phyloP scores from a whole-genome alignment of 2,888 invertebrate species.

The Vesta saturnalis region DNA sequence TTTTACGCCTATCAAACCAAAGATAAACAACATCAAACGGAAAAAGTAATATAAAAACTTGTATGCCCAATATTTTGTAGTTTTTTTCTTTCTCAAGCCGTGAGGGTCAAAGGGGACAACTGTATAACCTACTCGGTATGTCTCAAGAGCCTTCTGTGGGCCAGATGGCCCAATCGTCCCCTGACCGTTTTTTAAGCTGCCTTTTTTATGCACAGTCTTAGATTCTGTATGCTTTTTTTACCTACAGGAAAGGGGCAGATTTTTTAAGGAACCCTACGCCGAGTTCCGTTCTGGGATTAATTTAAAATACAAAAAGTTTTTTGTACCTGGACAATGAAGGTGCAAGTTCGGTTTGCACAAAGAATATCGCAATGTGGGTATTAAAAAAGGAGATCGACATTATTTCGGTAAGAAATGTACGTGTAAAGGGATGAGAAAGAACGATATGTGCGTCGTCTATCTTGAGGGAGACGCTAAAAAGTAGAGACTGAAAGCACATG shows the following conservation, averaged over 20 bases:
- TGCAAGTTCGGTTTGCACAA: constrained; percentile 60
- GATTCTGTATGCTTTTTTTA: constrained; percentile 49
- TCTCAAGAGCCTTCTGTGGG: constrained; percentile 58
- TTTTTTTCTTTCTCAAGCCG: constrained; percentile 55
- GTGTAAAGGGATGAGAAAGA: constrained; percentile 38
- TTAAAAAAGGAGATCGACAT: constrained; percentile 20
- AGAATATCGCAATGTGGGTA: constrained; percentile 48
- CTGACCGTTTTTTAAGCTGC: constrained; percentile 63
- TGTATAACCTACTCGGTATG: constrained; percentile 53
- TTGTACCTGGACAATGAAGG: constrained; percentile 61
- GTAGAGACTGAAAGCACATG: constrained; percentile 52
- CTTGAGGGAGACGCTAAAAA: constrained; percentile 44
- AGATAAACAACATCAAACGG: constrained; percentile 37
- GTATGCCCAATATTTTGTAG: constrained; percentile 30
- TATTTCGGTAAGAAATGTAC: neutral
- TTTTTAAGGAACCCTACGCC: constrained; percentile 63
- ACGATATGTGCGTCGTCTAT: constrained; percentile 40
- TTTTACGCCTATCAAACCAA: constrained; percentile 39
- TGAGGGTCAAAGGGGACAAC: constrained; percentile 57
- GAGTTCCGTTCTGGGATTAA: constrained; percentile 63
- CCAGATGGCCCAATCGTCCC: constrained; percentile 57
- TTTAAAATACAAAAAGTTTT: constrained; percentile 58
- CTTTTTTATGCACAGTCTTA: constrained; percentile 58
- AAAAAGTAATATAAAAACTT: constrained; percentile 25
- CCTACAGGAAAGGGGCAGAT: constrained; percentile 63